These are phyloP conservation scores for Monochamus saltuarius DNA, from an alignment of 1,140 invertebrate species.

Conservation along the genomic window DNA sequence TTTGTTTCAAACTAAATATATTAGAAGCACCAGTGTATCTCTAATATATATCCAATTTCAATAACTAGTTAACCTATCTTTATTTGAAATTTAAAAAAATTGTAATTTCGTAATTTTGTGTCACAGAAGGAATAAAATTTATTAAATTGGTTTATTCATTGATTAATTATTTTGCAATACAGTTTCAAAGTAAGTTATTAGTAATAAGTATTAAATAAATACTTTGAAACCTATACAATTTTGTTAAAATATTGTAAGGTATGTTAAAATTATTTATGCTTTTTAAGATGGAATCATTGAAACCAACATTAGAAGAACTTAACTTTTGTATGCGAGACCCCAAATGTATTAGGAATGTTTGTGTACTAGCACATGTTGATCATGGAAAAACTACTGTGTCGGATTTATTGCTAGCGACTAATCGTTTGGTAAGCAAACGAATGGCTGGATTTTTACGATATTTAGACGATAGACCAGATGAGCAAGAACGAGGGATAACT, in stretches of 20 bases:
- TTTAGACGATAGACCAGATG: slow-evolving; percentile 93
- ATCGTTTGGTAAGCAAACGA: slow-evolving; percentile 92
- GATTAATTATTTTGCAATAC: too few species aligned
- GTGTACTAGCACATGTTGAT: slow-evolving; percentile 98
- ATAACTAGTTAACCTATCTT: too few species aligned
- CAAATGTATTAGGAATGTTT: slow-evolving; percentile 88
- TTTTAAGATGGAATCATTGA: slow-evolving; percentile 30
- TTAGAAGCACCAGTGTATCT: too few species aligned
- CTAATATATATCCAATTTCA: too few species aligned
- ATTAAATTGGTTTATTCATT: too few species aligned
- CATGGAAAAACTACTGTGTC: slow-evolving; percentile 99
- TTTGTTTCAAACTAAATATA: too few species aligned
- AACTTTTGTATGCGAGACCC: slow-evolving; percentile 49
- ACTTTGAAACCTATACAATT: too few species aligned
- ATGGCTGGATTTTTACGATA: slow-evolving; percentile 90
- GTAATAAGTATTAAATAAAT: too few species aligned
- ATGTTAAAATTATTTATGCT: background rate
- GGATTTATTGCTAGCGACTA: slow-evolving; percentile 91
- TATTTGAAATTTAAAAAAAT: too few species aligned
- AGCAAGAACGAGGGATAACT: slow-evolving; percentile 96
- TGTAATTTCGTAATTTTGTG: too few species aligned
- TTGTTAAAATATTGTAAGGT: background rate
- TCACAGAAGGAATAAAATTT: too few species aligned
- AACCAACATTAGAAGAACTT: slow-evolving; percentile 33
- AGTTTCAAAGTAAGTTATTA: too few species aligned